Evolutionary conservation across 2,888 invertebrate species (phyloP).

Genomic region (Drepanosiphum platanoidis): DNA sequence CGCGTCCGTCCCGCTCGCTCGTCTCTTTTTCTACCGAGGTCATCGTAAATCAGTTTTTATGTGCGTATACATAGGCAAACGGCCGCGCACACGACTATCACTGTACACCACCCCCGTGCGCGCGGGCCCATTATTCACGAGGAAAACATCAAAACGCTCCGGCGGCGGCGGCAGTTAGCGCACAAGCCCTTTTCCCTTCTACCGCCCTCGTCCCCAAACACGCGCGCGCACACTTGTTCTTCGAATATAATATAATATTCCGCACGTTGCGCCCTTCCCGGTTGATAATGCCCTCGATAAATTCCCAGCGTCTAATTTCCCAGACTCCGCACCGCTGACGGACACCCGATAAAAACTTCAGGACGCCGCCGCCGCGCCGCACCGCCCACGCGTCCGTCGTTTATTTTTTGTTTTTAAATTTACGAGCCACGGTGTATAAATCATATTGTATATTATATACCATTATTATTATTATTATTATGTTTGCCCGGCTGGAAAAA

Average conservation of each 20-base stretch:
- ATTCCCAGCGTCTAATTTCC: constrained; percentile 57
- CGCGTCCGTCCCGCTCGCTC: background rate
- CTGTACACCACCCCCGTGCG: constrained; percentile 35
- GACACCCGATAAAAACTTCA: constrained; percentile 57
- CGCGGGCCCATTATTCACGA: constrained; percentile 53
- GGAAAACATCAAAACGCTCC: constrained; percentile 61
- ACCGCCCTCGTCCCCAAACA: background rate
- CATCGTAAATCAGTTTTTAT: constrained; percentile 62
- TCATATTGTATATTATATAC: constrained; percentile 5
- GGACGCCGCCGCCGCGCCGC: background rate
- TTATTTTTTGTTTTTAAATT: constrained; percentile 28
- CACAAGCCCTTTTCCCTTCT: constrained; percentile 16
- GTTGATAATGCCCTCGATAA: constrained; percentile 56
- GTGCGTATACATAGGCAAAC: constrained; percentile 56
- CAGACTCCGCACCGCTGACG: constrained; percentile 43
- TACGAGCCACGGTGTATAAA: constrained; percentile 33
- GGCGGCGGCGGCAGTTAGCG: constrained; percentile 56
- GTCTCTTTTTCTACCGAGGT: constrained; percentile 41
- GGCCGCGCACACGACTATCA: constrained; percentile 58
- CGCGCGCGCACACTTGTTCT: background rate
- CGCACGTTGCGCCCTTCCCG: constrained; percentile 35
- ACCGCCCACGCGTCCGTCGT: constrained; percentile 26
- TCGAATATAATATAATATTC: constrained; percentile 48
- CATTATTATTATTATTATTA: constrained; percentile 13
- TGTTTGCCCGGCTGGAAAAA: background rate